phyloP scores from a whole-genome alignment of 2,888 invertebrate species.

The Luffia ferchaultella region DNA sequence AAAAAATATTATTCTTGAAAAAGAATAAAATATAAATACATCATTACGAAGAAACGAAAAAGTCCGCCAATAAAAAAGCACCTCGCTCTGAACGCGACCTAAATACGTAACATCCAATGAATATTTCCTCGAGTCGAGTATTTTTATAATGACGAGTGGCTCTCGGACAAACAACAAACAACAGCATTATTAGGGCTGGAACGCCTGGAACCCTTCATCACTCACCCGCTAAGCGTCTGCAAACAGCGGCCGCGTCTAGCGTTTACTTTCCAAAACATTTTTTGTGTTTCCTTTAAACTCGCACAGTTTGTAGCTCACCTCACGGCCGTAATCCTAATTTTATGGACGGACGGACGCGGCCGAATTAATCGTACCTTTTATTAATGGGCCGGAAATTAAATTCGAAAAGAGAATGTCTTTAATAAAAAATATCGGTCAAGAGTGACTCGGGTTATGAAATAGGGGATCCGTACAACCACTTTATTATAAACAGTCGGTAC shows the following conservation, averaged over 20 bases:
- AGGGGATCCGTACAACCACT: too few relatives aligned
- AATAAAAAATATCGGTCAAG: too few relatives aligned
- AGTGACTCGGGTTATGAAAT: too few relatives aligned
- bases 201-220: neutral
- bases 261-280: neutral
- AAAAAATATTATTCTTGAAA: too few relatives aligned
- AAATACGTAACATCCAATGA: too few relatives aligned
- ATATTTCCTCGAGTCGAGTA: neutral
- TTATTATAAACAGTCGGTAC: too few relatives aligned
- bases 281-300: neutral
- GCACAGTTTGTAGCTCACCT: neutral
- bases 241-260: neutral
- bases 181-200: neutral
- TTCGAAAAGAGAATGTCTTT: neutral
- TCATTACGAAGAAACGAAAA: too few relatives aligned
- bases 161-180: neutral
- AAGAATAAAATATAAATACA: too few relatives aligned
- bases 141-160: neutral
- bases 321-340: neutral
- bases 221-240: neutral
- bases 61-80: too few relatives aligned
- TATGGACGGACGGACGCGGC: neutral
- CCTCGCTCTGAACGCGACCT: neutral
- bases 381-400: neutral
- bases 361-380: neutral